phyloP scores from a whole-genome alignment of 2,113 vertebrate genomes.

The Phoxinus phoxinus region DNA sequence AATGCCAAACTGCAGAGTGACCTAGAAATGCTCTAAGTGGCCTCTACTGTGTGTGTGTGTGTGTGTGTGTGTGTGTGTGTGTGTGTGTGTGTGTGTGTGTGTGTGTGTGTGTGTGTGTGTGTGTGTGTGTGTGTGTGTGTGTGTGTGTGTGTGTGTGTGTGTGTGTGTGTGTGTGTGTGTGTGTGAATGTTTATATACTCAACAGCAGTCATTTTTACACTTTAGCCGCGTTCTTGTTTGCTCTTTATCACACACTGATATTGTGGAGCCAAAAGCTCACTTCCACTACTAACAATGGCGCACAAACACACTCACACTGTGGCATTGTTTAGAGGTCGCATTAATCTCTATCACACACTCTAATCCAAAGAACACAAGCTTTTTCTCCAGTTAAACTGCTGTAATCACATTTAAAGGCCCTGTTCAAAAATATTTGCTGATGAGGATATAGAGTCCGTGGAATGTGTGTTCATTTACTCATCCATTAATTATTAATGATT shows the following conservation, averaged over 20 bases:
- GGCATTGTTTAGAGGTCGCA: constrained; percentile 22
- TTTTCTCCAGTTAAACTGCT: not conserved
- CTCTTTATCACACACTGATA: constrained; percentile 58
- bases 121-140: too few relatives aligned
- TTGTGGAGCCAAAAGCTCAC: constrained; percentile 37
- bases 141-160: too few relatives aligned
- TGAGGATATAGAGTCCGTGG: not conserved
- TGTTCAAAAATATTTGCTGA: not conserved
- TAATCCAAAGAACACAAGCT: constrained; percentile 9
- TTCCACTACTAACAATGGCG: constrained; percentile 54
- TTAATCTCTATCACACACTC: constrained; percentile 7
- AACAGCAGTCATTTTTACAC: constrained; percentile 52
- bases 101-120: too few relatives aligned
- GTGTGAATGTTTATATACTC: constrained; percentile 39
- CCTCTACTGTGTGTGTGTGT: not conserved
- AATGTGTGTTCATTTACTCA: not conserved
- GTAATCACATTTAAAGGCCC: not conserved
- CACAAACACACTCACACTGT: constrained; percentile 31
- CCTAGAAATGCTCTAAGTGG: not conserved
- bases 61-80: too few relatives aligned
- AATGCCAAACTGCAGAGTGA: not conserved
- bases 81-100: too few relatives aligned
- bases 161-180: not conserved
- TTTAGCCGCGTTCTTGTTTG: constrained; percentile 48
- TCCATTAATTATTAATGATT: constrained; percentile 54